Percentiles rank a stretch among this genome's conserved stretches.
Evolutionary conservation across 2,797 vertebrate species (phyloP).

Genomic region (Epinephelus malabaricus): DNA sequence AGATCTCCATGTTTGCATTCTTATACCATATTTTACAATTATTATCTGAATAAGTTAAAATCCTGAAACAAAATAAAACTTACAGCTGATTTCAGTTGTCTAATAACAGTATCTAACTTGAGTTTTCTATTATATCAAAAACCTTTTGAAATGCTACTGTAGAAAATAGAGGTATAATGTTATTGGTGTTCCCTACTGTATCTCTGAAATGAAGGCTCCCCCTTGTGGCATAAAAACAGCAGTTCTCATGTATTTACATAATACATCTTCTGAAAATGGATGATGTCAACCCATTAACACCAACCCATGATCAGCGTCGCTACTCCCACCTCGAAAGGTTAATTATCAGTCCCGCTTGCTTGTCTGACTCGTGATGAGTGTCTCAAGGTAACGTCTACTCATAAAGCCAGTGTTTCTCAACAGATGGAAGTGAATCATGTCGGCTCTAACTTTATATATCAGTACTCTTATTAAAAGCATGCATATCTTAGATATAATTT

Average conservation of each 20-base stretch:
- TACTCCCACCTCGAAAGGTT: slow-evolving; percentile 52
- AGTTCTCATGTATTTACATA: slow-evolving; percentile 83
- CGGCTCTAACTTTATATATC: slow-evolving; percentile 75
- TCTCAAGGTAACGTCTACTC: slow-evolving; percentile 57
- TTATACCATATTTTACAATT: slow-evolving; percentile 77
- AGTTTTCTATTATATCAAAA: slow-evolving; percentile 84
- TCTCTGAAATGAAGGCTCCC: slow-evolving; percentile 83
- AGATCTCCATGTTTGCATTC: slow-evolving; percentile 78
- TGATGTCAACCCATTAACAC: slow-evolving; percentile 71
- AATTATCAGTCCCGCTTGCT: slow-evolving; percentile 42
- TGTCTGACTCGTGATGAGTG: slow-evolving; percentile 48
- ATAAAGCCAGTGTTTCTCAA: slow-evolving; percentile 34
- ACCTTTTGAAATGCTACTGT: slow-evolving; percentile 86
- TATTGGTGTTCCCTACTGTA: slow-evolving; percentile 81
- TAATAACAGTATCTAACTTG: slow-evolving; percentile 84
- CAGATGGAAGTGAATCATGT: slow-evolving; percentile 48
- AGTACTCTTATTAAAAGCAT: slow-evolving; percentile 85
- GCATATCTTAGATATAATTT: slow-evolving; percentile 86
- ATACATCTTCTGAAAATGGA: slow-evolving; percentile 75
- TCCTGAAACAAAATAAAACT: slow-evolving; percentile 80
- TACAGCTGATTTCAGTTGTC: slow-evolving; percentile 72
- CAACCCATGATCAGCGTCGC: slow-evolving; percentile 59
- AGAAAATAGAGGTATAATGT: slow-evolving; percentile 90
- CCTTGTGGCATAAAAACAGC: slow-evolving; percentile 86
- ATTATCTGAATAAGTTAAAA: slow-evolving; percentile 84